Evolutionary conservation across 2,113 vertebrate genomes (phyloP).

Genomic region (Carlito syrichta): DNA sequence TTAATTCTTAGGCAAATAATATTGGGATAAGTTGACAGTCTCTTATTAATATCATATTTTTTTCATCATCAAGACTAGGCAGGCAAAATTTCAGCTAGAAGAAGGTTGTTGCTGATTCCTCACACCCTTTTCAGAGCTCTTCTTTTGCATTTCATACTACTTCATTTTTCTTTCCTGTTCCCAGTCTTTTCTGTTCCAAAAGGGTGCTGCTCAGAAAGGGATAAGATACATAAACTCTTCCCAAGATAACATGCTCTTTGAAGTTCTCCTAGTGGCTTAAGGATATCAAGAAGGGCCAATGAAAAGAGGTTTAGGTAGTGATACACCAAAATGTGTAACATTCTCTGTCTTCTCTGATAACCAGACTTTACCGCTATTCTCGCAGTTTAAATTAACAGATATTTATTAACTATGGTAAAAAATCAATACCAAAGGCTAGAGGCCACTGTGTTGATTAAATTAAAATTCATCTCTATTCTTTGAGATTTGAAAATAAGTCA

Average conservation of each 20-base stretch:
- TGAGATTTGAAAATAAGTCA: conserved; percentile 22
- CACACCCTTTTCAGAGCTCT: background rate
- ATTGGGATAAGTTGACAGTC: background rate
- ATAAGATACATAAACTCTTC: background rate
- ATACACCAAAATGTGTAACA: background rate
- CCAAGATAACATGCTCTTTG: background rate
- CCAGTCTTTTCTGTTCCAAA: background rate
- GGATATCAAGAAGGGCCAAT: background rate
- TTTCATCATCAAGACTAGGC: background rate
- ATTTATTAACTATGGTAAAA: background rate
- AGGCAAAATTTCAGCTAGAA: background rate
- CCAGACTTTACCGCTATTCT: background rate
- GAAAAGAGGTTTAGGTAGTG: background rate
- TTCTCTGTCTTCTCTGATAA: background rate
- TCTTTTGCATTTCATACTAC: background rate
- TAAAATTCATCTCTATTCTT: background rate
- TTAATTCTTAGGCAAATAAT: background rate
- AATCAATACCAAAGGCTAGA: background rate
- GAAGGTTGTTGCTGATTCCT: background rate
- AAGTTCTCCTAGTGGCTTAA: background rate
- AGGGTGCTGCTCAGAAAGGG: background rate
- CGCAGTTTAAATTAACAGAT: background rate
- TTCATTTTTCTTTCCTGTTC: background rate
- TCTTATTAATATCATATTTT: background rate
- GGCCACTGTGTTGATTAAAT: background rate